phyloP scores from a whole-genome alignment of 2,113 vertebrate genomes.

The Lycocorax pyrrhopterus region DNA sequence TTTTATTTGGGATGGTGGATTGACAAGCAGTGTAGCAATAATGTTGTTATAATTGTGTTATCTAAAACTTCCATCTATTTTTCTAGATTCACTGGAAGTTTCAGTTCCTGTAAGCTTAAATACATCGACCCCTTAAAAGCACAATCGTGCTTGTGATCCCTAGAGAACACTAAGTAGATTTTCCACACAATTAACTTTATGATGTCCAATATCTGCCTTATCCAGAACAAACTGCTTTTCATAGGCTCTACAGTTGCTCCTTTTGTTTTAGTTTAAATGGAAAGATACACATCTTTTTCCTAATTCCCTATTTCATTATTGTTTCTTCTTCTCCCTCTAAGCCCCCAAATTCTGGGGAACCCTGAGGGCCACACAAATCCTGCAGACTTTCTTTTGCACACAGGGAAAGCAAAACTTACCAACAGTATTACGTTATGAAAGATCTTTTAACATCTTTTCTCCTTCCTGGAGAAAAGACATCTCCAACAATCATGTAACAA shows the following conservation, averaged over 20 bases:
- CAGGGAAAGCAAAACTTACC: not conserved
- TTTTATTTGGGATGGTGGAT: not conserved
- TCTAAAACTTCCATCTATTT: slow-evolving; percentile 51
- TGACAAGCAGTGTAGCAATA: not conserved
- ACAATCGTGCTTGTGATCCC: slow-evolving; percentile 7
- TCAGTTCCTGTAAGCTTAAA: slow-evolving; percentile 32
- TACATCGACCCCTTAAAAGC: slow-evolving; percentile 20
- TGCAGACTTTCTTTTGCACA: not conserved
- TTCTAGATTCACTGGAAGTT: not conserved
- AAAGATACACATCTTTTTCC: accelerated
- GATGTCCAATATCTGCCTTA: not conserved
- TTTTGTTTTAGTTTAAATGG: not conserved
- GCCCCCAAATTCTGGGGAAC: not conserved
- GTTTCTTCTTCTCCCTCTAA: not conserved
- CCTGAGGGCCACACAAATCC: not conserved
- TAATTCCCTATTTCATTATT: not conserved
- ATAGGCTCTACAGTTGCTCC: not conserved
- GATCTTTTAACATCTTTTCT: not conserved
- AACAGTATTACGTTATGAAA: not conserved
- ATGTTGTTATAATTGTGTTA: not conserved
- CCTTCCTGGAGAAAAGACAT: not conserved
- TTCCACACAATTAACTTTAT: slow-evolving; percentile 40
- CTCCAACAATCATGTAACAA: not conserved
- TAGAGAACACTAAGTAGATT: slow-evolving; percentile 21
- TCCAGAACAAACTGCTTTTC: not conserved